Evolutionary conservation across 2,888 invertebrate genomes (phyloP), one percentile per base, ranked within the genome.

Genomic region (Muschampia staudingeri): DNA sequence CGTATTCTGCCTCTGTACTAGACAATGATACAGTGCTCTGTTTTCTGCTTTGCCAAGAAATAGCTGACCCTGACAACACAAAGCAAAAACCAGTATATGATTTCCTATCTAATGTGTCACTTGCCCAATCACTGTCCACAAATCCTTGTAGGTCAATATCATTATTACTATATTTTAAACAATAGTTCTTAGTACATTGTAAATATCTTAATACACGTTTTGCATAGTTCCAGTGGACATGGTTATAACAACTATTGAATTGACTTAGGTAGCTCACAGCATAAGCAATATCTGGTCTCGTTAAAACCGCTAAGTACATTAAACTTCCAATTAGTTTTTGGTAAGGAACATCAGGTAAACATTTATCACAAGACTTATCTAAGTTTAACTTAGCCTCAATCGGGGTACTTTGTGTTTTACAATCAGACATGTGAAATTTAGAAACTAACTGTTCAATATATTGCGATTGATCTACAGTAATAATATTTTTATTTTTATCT

Each of bases 291-390:
- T 76, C 76, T 71, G 76, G 81, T 48, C 82, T 79, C 8, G 79
- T 82, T 16, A 79, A 44, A 34, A 82, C 65, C 16, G 82, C 71
- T 30, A 82, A 16, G 52, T 82, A 82, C 77, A 82, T 82, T 7
- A 44, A 30, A 8, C 85, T 82, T 8, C 89, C 89, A 30, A 90
- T 84, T 2, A 88, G 70, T 40, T 88, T 82, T 37, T 85, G 84
- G 81, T 86, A 88, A 1, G 83, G 85, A 56, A 37, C 37, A 37
- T 37, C 37, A 37, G 37, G 37, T 7, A 37, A 37, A 37, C 37
- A 7, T 37, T 7, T 37, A 37, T 37, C 37, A 37, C 37, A 4
- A 37, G 37, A 37, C 37, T 84, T 84, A 19, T 82, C 71, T 42
- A 83, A 37, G n/a, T 86, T 76, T 76, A 86, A 85, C 37, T 87